Percentiles rank a stretch among this genome's conserved stretches.
These are phyloP conservation scores for Lipophrys pholis DNA, from an alignment of 2,113 vertebrate species.

Conservation along the genomic window DNA sequence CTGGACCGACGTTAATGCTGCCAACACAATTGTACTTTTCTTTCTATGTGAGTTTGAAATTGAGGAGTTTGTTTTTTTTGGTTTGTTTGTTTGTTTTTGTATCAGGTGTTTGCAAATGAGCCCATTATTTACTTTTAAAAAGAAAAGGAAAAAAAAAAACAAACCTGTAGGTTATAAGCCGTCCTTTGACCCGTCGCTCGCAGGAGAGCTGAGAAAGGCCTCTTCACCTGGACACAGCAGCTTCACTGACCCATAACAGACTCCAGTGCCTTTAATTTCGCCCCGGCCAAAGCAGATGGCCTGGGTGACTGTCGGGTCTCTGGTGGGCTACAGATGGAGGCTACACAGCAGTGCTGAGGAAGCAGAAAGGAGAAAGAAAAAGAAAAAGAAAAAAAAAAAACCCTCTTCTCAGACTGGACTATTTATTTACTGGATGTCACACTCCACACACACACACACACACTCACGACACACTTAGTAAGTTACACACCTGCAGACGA, in stretches of 20 bases:
- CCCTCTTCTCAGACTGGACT: slow-evolving; percentile 58
- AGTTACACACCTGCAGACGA: slow-evolving; percentile 52
- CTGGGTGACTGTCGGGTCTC: slow-evolving; percentile 64
- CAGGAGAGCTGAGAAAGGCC: slow-evolving; percentile 46
- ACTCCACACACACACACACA: slow-evolving; percentile 11
- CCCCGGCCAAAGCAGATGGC: slow-evolving; percentile 66
- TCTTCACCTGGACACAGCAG: slow-evolving; percentile 63
- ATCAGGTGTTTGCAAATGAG: slow-evolving; percentile 58
- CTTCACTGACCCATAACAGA: slow-evolving; percentile 80
- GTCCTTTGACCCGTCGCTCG: slow-evolving; percentile 42
- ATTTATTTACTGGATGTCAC: slow-evolving; percentile 56
- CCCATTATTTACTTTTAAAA: slow-evolving; percentile 32
- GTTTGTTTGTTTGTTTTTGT: slow-evolving; percentile 42
- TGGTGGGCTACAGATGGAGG: slow-evolving; percentile 63
- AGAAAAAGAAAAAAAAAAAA: slow-evolving; percentile 27
- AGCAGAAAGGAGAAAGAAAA: slow-evolving; percentile 13
- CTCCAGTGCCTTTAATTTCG: slow-evolving; percentile 85
- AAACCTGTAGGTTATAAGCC: slow-evolving; percentile 37
- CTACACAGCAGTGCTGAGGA: slow-evolving; percentile 51
- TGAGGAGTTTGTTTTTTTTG: slow-evolving; percentile 16
- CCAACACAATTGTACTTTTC: slow-evolving; percentile 70
- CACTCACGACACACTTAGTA: slow-evolving; percentile 1
- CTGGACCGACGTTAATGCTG: slow-evolving; percentile 76
- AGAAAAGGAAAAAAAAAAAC: not conserved
- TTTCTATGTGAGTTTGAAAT: slow-evolving; percentile 51